A percentile compares a stretch with the other conserved stretches of the same genome.
Conservation (phyloP, 1,140 invertebrate species). For the Euglossa dilemma region DNA sequence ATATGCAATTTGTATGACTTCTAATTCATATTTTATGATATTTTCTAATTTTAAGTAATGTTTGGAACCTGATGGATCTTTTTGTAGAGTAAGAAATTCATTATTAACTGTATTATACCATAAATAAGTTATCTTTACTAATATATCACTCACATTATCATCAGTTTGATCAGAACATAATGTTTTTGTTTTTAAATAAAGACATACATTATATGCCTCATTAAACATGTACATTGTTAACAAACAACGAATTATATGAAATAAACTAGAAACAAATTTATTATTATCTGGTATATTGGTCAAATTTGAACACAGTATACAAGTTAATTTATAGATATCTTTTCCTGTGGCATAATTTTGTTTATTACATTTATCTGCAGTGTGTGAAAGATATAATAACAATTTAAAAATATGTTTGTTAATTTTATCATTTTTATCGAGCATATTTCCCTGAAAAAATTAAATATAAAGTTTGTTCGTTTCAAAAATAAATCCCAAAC, state of each 20-base stretch:
- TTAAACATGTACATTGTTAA: conserved; percentile 59
- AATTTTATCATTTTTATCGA: background rate
- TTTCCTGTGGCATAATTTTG: conserved; percentile 45
- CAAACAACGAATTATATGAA: conserved; percentile 67
- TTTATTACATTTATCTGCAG: conserved; percentile 61
- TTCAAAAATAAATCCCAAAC: background rate
- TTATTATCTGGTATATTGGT: conserved; percentile 52
- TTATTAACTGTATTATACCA: conserved; percentile 40
- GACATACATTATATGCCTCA: conserved; percentile 65
- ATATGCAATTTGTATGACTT: conserved; percentile 41
- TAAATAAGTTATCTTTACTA: conserved; percentile 49
- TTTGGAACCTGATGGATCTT: background rate
- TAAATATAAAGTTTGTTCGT: background rate
- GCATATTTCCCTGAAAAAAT: conserved; percentile 49
- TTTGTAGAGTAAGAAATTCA: conserved; percentile 26
- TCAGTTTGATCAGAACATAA: conserved; percentile 11
- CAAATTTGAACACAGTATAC: conserved; percentile 60
- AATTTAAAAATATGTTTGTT: conserved; percentile 68
- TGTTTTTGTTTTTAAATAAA: conserved; percentile 52
- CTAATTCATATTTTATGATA: conserved; percentile 39
- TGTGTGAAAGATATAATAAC: conserved; percentile 61
- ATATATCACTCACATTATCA: conserved; percentile 26
- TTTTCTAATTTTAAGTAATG: conserved; percentile 35
- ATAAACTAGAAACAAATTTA: conserved; percentile 67
- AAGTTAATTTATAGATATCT: conserved; percentile 56